These are phyloP conservation scores for Hylyphantes graminicola DNA, from an alignment of 1,140 invertebrate species.

Conservation along the genomic window DNA sequence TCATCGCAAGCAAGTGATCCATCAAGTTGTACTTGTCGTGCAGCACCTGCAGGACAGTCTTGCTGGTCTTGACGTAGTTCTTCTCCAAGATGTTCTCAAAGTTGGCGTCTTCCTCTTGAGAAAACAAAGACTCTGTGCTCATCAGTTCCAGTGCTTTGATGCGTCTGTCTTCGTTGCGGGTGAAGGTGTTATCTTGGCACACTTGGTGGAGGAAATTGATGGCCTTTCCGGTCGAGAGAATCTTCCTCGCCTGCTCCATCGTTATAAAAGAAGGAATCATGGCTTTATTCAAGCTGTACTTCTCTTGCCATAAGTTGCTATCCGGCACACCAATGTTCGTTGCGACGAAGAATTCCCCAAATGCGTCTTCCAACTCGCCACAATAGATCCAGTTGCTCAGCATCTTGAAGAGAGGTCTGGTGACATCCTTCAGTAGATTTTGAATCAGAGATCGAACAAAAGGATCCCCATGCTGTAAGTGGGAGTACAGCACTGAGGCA, in stretches of 20 bases:
- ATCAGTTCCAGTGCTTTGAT: conserved; percentile 67
- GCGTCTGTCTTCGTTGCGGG: conserved; percentile 77
- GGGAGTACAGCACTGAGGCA: conserved; percentile 82
- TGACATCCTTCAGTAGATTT: conserved; percentile 72
- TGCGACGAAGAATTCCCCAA: conserved; percentile 94
- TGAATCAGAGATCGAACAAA: conserved; percentile 71
- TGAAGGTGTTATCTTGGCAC: conserved; percentile 81
- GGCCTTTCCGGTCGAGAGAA: conserved; percentile 92
- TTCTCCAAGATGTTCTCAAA: conserved; percentile 83
- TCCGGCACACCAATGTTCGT: conserved; percentile 81
- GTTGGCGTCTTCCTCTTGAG: conserved; percentile 77
- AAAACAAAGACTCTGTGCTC: conserved; percentile 76
- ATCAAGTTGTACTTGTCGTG: conserved; percentile 88
- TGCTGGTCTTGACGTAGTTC: conserved; percentile 88
- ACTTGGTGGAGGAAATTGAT: conserved; percentile 94
- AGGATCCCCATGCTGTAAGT: conserved; percentile 85
- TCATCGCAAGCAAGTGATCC: conserved; percentile 90
- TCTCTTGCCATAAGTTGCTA: conserved; percentile 92
- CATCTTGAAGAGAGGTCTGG: conserved; percentile 87
- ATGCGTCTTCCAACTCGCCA: conserved; percentile 87
- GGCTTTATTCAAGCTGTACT: conserved; percentile 83
- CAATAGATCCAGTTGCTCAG: conserved; percentile 81
- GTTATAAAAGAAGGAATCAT: conserved; percentile 71
- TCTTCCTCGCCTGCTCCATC: conserved; percentile 72
- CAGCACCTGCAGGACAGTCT: conserved; percentile 85